Base-by-base conservation (phyloP, 2,888 invertebrate genomes). In the Hylaea fasciaria region DNA sequence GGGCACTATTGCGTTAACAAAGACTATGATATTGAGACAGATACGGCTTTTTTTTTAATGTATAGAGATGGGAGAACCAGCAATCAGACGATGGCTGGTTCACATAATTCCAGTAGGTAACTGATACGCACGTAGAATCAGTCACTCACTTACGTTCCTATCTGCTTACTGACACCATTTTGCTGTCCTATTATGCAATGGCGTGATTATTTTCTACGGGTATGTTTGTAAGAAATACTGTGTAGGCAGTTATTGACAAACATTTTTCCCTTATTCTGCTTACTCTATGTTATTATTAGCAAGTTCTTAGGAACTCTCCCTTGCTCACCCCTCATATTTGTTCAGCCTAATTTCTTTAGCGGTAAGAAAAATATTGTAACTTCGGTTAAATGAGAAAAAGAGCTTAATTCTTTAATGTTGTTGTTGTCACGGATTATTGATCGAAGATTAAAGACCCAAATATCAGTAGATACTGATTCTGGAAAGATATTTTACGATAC, bases 331-430 rank as follows among this genome's bases (percentile, higher is more conserved):
- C 75, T 73, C 75, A 77, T 83, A 81, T 84, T 84, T 85, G 80
- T 76, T 80, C 80, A 70, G 75, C 78, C 80, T 83, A 83, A 85
- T 85, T 83, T 83, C 84, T 81, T 76, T 56, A 70, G 76, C 74
- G 66, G 70, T 78, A 74, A 76, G 80, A 81, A 83, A 82, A 83
- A 84, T 83, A 83, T 81, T 77, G 64, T 68, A 72, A 72, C 72
- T 73, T 69, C 57, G 51, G 56, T 35, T 61, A 49, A 50, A 44
- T 28, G 28, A 49, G 62, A 57, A 59, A 65, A 66, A 63, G 39
- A 64, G 65, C 62, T 64, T 65, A 61, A 56, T 57, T 41, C 51
- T 46, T 60, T 54, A 54, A 50, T 40, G 32, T 46, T 29, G 40
- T 41, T 57, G 13, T 46, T 35, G 9, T 29, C n/a, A 35, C 37